These are phyloP conservation scores for Pachyseris speciosa DNA, from an alignment of 64 coral and sea anemone genomes.

Conservation along the genomic window DNA sequence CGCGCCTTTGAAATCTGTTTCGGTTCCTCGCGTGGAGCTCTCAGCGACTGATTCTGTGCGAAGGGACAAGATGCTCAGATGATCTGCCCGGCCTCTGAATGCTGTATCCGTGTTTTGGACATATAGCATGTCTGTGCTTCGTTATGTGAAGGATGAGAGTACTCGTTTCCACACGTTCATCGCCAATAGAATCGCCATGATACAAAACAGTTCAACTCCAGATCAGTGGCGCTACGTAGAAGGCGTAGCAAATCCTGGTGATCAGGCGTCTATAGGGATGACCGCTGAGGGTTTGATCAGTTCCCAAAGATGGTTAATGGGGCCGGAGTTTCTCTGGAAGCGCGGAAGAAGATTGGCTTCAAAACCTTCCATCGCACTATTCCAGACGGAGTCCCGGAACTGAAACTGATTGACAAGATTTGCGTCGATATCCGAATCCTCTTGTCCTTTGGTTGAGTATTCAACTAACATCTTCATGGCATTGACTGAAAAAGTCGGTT, in stretches of 20 bases:
- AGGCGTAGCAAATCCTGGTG: conserved; percentile 51
- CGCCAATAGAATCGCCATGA: conserved; percentile 61
- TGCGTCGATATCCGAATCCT: neutral
- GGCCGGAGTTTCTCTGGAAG: conserved; percentile 62
- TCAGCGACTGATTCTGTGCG: conserved; percentile 43
- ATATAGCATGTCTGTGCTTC: conserved; percentile 66
- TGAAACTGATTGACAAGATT: conserved; percentile 20
- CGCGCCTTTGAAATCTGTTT: conserved; percentile 58
- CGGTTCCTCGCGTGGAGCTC: conserved; percentile 67
- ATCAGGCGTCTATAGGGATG: conserved; percentile 47
- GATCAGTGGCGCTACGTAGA: conserved; percentile 62
- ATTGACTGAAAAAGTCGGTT: conserved; percentile 50
- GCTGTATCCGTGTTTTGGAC: conserved; percentile 58
- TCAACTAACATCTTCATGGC: conserved; percentile 45
- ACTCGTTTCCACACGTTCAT: conserved; percentile 67
- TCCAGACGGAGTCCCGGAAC: conserved; percentile 51
- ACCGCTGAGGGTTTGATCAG: conserved; percentile 26
- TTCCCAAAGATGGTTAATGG: conserved; percentile 34
- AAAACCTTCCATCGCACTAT: conserved; percentile 20
- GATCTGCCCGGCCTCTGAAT: conserved; percentile 31
- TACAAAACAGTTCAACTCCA: conserved; percentile 63
- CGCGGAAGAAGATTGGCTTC: conserved; percentile 20
- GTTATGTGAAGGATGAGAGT: conserved; percentile 63
- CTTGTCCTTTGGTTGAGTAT: neutral
- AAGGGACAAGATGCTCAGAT: conserved; percentile 47